A percentile compares a stretch with the other conserved stretches of the same genome.
Evolutionary conservation across 2,113 vertebrate genomes (phyloP).

Genomic region (Neotragus moschatus): DNA sequence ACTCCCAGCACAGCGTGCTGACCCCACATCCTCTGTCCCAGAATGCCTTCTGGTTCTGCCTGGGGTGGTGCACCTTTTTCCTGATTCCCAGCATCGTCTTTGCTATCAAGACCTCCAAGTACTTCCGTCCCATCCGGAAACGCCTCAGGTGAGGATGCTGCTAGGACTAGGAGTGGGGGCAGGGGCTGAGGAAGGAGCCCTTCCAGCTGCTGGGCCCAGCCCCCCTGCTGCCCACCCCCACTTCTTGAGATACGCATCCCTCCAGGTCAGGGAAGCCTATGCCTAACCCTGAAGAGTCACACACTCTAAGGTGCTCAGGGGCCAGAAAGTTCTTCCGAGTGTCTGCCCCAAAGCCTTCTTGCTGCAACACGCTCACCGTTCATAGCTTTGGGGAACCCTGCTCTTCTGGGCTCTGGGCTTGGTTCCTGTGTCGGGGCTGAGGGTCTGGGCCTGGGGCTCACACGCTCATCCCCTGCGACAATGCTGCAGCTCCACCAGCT

Average conservation of each 20-base stretch:
- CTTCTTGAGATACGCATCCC: neutral
- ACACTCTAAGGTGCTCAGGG: neutral
- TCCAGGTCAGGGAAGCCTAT: neutral
- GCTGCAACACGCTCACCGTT: rapidly evolving
- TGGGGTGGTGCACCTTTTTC: conserved; percentile 90
- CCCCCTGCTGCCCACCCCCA: neutral
- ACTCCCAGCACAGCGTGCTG: neutral
- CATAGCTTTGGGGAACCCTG: neutral
- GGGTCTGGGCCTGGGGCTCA: neutral
- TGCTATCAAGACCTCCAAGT: conserved; percentile 90
- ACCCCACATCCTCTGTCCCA: conserved; percentile 52
- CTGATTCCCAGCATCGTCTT: conserved; percentile 92
- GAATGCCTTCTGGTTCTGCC: conserved; percentile 97
- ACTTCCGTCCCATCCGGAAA: conserved; percentile 84
- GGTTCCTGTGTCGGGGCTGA: neutral
- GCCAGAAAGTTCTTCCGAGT: neutral
- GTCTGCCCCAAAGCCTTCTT: neutral
- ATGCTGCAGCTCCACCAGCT: conserved; percentile 77
- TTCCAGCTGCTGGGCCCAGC: rapidly evolving
- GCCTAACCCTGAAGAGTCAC: neutral
- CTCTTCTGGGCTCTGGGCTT: neutral
- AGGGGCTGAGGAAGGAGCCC: neutral
- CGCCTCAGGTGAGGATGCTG: conserved; percentile 77
- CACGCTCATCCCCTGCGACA: rapidly evolving
- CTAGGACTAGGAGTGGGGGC: neutral